Base-by-base conservation (phyloP, 2,888 invertebrate species). In the Lycophotia porphyrea region DNA sequence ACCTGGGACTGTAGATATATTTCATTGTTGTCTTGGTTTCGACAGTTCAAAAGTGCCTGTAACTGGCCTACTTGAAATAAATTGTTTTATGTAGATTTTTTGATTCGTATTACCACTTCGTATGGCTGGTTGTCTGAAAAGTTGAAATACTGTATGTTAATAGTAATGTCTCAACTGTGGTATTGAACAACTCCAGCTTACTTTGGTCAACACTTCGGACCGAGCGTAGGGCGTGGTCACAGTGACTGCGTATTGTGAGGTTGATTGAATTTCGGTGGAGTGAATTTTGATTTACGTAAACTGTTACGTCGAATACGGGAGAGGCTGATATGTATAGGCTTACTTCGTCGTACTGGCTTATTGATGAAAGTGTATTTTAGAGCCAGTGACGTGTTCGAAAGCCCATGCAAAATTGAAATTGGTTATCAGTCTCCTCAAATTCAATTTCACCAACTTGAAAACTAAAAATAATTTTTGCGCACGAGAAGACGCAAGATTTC, bases 151-250 rank as follows among this genome's bases (percentile, higher is more conserved):
- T 63, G 63, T 39, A 39, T n/a, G n/a, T 15, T 39, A 61, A 36
- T n/a, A 36, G 36, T 15, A 36, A 36, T n/a, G 36, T 74, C 78
- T 74, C 84, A 76, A 70, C 71, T 39, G n/a, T 39, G n/a, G 60
- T 80, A 74, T 74, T 31, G 74, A 79, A 74, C 67, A 79, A 77
- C 69, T 80, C 66, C 47, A 78, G 47, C 73, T 81, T 65, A 75
- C 78, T 78, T 74, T 71, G 81, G 80, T 76, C 86, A 82, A 74
- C 75, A 84, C 58, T 80, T 76, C 39, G 55, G 78, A n/a, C 71
- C 69, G 67, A 78, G 61, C 2, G 27, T 31, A 39, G 11, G 69
- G 65, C 4, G 69, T 36, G 78, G 82, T 42, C 27, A 2, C 36
- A 76, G n/a, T 78, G 66, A 24, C 24, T 74, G 75, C 79, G 74